These are phyloP conservation scores for Rotaria sp. DNA, from an alignment of 2,888 invertebrate genomes.

Conservation along the genomic window DNA sequence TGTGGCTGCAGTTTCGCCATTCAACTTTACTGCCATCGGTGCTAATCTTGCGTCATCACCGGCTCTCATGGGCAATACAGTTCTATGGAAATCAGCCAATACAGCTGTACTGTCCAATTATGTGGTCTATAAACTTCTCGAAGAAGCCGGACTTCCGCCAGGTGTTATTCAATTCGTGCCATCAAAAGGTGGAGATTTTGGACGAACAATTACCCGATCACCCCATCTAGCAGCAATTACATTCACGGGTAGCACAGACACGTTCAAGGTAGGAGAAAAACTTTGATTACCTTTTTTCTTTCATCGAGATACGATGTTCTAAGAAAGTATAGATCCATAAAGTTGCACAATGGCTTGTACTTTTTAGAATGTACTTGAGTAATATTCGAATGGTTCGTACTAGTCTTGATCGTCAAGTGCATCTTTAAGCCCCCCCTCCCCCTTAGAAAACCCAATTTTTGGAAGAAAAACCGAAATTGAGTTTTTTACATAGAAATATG, in stretches of 20 bases:
- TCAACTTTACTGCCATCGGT: conserved; percentile 99
- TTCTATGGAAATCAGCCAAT: conserved; percentile 96
- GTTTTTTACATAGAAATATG: no score
- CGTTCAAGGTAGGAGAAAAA: conserved; percentile 25
- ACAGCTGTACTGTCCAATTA: conserved; percentile 91
- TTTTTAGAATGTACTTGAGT: no score
- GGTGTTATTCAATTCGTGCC: conserved; percentile 96
- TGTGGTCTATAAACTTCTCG: conserved; percentile 70
- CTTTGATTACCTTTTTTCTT: conserved; percentile 38
- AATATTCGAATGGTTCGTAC: no score
- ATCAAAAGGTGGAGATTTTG: conserved; percentile 87
- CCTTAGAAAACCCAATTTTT: no score
- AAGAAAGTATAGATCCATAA: no score
- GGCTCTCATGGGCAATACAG: conserved; percentile 72
- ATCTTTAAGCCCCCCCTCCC: no score
- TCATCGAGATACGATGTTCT: conserved; percentile 43
- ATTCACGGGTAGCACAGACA: conserved; percentile 94
- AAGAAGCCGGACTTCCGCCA: conserved; percentile 86
- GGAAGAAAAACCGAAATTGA: no score
- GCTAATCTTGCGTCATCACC: conserved; percentile 73
- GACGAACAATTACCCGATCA: conserved; percentile 76
- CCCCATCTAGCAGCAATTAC: conserved; percentile 83
- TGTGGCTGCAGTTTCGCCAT: conserved; percentile 92
- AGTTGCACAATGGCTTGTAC: no score
- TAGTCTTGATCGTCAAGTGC: no score